A percentile compares a stretch with the other conserved stretches of the same genome.
These are phyloP conservation scores for Daboia siamensis DNA, from an alignment of 2,113 vertebrate genomes.

Conservation along the genomic window DNA sequence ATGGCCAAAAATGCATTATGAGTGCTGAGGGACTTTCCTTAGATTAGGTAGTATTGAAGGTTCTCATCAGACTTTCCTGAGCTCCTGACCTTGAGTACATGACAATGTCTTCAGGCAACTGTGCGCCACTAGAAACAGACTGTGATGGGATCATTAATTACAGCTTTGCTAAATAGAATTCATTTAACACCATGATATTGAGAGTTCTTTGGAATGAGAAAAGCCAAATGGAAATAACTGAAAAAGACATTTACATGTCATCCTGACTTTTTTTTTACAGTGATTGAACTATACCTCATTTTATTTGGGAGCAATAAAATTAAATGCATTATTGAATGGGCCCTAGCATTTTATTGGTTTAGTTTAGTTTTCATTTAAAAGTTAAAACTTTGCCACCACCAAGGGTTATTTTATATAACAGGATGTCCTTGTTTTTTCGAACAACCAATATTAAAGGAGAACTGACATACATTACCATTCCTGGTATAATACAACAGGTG, in stretches of 20 bases:
- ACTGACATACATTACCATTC: constrained; percentile 37
- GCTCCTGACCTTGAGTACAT: neutral
- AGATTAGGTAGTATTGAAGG: neutral
- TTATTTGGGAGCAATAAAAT: constrained; percentile 36
- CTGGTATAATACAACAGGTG: constrained; percentile 39
- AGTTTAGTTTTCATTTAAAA: constrained; percentile 46
- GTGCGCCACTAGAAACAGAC: constrained; percentile 18
- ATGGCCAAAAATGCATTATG: neutral
- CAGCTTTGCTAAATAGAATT: constrained; percentile 46
- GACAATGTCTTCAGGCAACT: constrained; percentile 1
- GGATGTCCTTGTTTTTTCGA: constrained; percentile 11
- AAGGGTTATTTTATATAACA: constrained; percentile 17
- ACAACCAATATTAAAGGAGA: neutral
- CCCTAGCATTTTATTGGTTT: constrained; percentile 30
- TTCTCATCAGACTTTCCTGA: neutral
- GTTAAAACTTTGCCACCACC: constrained; percentile 14
- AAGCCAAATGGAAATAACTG: constrained; percentile 35
- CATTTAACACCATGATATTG: constrained; percentile 45
- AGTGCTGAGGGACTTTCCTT: neutral
- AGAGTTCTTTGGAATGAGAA: constrained; percentile 48
- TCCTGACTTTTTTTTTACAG: constrained; percentile 40
- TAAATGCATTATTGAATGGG: constrained; percentile 23
- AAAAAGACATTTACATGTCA: constrained; percentile 35
- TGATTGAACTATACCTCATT: constrained; percentile 27
- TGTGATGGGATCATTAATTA: constrained; percentile 38